Evolutionary conservation across 2,888 invertebrate species (phyloP), one percentile per base, ranked within the genome.

Genomic region (Atrina japonica): DNA sequence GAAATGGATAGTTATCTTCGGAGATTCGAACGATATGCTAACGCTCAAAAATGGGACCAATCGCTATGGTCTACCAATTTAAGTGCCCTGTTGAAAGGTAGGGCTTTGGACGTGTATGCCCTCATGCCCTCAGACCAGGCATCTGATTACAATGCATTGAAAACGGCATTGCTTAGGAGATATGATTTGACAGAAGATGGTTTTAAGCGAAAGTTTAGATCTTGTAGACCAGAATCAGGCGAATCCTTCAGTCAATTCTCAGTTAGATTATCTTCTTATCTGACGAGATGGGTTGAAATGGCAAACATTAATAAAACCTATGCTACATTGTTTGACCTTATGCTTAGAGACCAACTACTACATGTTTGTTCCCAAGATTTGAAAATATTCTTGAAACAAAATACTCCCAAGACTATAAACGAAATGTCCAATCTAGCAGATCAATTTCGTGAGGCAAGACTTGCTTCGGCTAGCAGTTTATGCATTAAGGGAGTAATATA

Each of bases 181-280:
- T 73, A 52, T 61, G 65, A 66, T 30, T 30, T 73, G 53, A 73
- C 69, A 16, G 61, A 73, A 58, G 52, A n/a, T n/a, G n/a, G n/a
- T n/a, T n/a, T n/a, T n/a, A n/a, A n/a, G n/a, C n/a, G n/a, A n/a
- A n/a, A n/a, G n/a, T n/a, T n/a, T n/a, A n/a, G n/a, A n/a, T n/a
- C n/a, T n/a, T n/a, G n/a, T n/a, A n/a, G n/a, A n/a, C 60, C 65
- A 18, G 45, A 30, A n/a, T 3, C 16, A 29, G 52, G 65, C 25
- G 69, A 73, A 25, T 41, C 61, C 11, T 69, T 61, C 40, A 9
- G 41, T 16, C 66, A 73, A 41, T 68, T 58, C 47, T 9, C 47
- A 3, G 68, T 65, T 1, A 40, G 73, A 23, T 45, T 73, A 40
- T 47, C 30, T 27, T 40, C 35, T 55, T 73, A 73, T 53, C 40